phyloP scores from a whole-genome alignment of 2,113 vertebrate genomes.

The mouse (Mus musculus) region DNA sequence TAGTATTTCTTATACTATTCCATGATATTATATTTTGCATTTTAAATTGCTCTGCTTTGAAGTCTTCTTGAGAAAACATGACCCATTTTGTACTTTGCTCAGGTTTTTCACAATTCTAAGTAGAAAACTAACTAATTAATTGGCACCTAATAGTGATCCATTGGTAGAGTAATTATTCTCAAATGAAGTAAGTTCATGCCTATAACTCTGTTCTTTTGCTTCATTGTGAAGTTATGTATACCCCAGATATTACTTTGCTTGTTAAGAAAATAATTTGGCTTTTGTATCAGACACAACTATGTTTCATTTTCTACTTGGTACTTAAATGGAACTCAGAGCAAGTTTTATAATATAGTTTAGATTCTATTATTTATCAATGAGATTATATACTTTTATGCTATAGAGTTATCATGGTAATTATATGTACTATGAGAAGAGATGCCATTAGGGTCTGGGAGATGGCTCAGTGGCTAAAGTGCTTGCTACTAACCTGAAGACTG shows the following conservation, averaged over 20 bases:
- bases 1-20: slow-evolving; percentile 32
- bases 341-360: neutral
- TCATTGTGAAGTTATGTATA: neutral
- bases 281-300: neutral
- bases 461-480: neutral
- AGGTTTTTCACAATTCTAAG: neutral
- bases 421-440: neutral
- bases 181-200: slow-evolving; percentile 31
- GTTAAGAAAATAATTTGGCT: neutral
- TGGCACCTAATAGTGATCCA: neutral
- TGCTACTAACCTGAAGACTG: neutral
- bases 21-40: neutral
- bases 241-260: slow-evolving; percentile 27
- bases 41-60: slow-evolving; percentile 15
- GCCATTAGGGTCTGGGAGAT: neutral
- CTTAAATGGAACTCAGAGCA: neutral
- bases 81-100: neutral
- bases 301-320: neutral
- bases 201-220: slow-evolving; percentile 5
- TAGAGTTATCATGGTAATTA: neutral
- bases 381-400: neutral
- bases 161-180: slow-evolving; percentile 17
- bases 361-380: neutral
- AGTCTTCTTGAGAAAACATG: neutral
- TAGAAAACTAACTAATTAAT: neutral